Percentiles rank a stretch among this genome's conserved stretches.
These are phyloP conservation scores for Morone saxatilis DNA, from an alignment of 2,113 vertebrate genomes.

Conservation along the genomic window DNA sequence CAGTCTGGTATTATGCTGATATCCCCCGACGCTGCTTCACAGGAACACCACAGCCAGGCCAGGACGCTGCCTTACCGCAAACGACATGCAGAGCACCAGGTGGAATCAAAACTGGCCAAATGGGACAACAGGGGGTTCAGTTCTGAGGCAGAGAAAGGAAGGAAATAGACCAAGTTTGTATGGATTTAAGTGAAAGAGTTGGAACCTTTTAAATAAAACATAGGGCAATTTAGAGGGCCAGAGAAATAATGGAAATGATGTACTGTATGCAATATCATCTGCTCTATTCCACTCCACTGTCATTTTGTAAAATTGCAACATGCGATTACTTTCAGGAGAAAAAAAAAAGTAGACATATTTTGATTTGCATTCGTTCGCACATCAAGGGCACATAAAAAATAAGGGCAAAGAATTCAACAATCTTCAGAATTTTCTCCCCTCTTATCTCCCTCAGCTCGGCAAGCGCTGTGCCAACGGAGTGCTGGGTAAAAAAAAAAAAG, in stretches of 20 bases:
- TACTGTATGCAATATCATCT: constrained; percentile 66
- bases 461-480: constrained; percentile 66
- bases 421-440: constrained; percentile 76
- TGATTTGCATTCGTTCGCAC: constrained; percentile 84
- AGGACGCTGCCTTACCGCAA: constrained; percentile 45
- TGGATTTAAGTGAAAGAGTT: constrained; percentile 52
- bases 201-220: constrained; percentile 73
- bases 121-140: constrained; percentile 39
- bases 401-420: constrained; percentile 82
- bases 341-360: constrained; percentile 73
- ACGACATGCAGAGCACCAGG: constrained; percentile 60
- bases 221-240: constrained; percentile 68
- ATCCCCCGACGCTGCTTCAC: constrained; percentile 70
- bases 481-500: constrained; percentile 36
- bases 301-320: constrained; percentile 79
- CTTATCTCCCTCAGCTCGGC: constrained; percentile 78
- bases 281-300: constrained; percentile 63
- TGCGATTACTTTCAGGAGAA: constrained; percentile 58
- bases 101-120: constrained; percentile 63
- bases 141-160: constrained; percentile 29
- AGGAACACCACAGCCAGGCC: constrained; percentile 50
- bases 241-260: constrained; percentile 72
- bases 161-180: constrained; percentile 51
- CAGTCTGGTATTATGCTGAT: constrained; percentile 81
- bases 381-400: constrained; percentile 85